These are phyloP conservation scores for Oryzias woworae DNA, from an alignment of 2,113 vertebrate species.

Conservation along the genomic window DNA sequence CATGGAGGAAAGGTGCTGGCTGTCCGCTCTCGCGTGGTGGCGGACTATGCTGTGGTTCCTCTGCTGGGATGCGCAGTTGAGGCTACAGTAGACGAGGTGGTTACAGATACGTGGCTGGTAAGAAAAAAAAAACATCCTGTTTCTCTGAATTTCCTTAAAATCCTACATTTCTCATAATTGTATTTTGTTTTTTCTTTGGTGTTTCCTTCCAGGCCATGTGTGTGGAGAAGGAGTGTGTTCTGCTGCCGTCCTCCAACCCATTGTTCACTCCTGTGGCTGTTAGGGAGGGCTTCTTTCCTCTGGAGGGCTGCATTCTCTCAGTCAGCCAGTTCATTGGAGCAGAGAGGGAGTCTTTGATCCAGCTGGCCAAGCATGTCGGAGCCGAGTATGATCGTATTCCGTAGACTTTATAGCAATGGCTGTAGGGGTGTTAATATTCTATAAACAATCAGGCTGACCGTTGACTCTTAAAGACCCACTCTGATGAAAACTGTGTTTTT, in stretches of 20 bases:
- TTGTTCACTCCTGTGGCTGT: conserved; percentile 89
- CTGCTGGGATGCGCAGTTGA: conserved; percentile 88
- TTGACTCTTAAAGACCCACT: neutral
- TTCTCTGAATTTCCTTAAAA: neutral
- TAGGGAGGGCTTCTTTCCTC: conserved; percentile 82
- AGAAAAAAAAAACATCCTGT: conserved; percentile 36
- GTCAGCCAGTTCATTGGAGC: conserved; percentile 93
- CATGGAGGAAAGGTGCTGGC: conserved; percentile 83
- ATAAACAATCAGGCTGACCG: neutral
- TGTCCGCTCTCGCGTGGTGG: conserved; percentile 78
- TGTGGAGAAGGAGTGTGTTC: conserved; percentile 84
- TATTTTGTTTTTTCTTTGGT: neutral
- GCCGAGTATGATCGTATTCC: conserved; percentile 79
- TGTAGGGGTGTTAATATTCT: neutral
- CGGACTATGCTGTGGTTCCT: conserved; percentile 92
- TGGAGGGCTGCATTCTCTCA: conserved; percentile 88
- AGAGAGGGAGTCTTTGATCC: conserved; percentile 89
- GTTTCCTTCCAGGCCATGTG: conserved; percentile 81
- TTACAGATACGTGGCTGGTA: conserved; percentile 97
- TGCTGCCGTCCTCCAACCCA: conserved; percentile 83
- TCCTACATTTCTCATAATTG: neutral
- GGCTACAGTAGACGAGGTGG: conserved; percentile 89
- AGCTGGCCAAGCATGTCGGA: conserved; percentile 87
- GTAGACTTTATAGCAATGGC: neutral
- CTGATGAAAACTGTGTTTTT: too few species aligned